Conservation (phyloP, 2,888 invertebrate species). For the Petrolisthes cinctipes region DNA sequence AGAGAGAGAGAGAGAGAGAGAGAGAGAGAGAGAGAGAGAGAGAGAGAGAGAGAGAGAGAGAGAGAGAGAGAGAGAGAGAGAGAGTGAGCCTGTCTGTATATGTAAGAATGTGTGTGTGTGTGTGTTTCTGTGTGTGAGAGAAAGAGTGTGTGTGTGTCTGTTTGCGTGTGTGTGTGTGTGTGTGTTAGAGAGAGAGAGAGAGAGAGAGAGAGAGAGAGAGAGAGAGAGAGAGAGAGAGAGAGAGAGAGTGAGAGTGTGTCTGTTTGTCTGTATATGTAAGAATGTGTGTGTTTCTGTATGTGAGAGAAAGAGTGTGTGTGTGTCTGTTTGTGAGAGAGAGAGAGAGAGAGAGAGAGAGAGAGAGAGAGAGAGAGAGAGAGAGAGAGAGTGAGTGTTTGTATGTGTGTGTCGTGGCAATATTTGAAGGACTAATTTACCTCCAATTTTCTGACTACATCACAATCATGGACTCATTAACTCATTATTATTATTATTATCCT, state of each 20-base stretch:
- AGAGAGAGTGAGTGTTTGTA: not conserved
- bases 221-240: not conserved
- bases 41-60: not conserved
- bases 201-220: not conserved
- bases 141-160: slow-evolving; percentile 8
- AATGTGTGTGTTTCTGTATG: too few species aligned
- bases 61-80: not conserved
- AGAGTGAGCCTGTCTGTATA: not conserved
- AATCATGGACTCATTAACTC: not conserved
- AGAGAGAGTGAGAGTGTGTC: not conserved
- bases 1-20: not conserved
- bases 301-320: too few species aligned
- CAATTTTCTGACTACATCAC: not conserved
- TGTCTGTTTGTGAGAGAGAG: not conserved
- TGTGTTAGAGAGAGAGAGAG: not conserved
- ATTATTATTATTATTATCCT: not conserved
- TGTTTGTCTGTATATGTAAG: too few species aligned
- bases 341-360: slow-evolving; percentile 6
- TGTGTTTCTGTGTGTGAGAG: slow-evolving; percentile 19
- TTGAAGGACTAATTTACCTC: not conserved
- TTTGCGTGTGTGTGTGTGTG: slow-evolving; percentile 14
- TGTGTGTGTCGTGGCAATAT: not conserved
- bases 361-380: slow-evolving; percentile 26
- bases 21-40: not conserved
- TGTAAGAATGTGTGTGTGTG: slow-evolving; percentile 26